Evolutionary conservation across 2,888 invertebrate genomes (phyloP).

Genomic region (Agelastica alni): DNA sequence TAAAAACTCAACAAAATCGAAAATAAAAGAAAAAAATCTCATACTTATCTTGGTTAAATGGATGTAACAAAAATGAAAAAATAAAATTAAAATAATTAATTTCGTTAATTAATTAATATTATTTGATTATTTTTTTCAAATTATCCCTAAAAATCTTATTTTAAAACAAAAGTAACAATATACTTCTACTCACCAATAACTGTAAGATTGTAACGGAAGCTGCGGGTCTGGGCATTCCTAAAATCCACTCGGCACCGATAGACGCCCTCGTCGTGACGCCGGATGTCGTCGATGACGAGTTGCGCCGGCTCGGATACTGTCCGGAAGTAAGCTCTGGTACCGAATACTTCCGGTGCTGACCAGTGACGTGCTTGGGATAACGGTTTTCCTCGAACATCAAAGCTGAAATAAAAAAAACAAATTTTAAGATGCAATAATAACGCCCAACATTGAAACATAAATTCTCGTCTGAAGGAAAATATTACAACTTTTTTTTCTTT

Average conservation of each 20-base stretch:
- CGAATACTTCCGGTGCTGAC: conserved; percentile 85
- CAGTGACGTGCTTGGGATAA: conserved; percentile 79
- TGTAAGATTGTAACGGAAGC: conserved; percentile 86
- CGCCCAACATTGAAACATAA: no score
- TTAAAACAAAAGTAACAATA: conserved; percentile 1
- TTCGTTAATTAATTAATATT: no score
- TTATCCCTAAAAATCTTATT: no score
- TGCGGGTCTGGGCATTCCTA: conserved; percentile 85
- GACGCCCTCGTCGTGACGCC: conserved; percentile 85
- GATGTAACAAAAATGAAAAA: no score
- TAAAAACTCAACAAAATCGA: no score
- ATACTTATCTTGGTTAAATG: no score
- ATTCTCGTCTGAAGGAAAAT: no score
- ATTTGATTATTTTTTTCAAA: no score
- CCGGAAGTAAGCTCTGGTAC: conserved; percentile 82
- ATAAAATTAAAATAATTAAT: no score
- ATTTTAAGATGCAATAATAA: no score
- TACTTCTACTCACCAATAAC: conserved; percentile 88
- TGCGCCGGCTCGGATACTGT: conserved; percentile 79
- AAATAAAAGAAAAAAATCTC: no score
- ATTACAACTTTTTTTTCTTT: no score
- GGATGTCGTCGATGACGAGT: conserved; percentile 80
- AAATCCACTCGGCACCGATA: conserved; percentile 91
- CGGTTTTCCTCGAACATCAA: conserved; percentile 84
- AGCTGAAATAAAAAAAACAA: conserved; percentile 63